phyloP scores from a whole-genome alignment of 2,888 invertebrate species.

The Drosophila mayaguana region DNA sequence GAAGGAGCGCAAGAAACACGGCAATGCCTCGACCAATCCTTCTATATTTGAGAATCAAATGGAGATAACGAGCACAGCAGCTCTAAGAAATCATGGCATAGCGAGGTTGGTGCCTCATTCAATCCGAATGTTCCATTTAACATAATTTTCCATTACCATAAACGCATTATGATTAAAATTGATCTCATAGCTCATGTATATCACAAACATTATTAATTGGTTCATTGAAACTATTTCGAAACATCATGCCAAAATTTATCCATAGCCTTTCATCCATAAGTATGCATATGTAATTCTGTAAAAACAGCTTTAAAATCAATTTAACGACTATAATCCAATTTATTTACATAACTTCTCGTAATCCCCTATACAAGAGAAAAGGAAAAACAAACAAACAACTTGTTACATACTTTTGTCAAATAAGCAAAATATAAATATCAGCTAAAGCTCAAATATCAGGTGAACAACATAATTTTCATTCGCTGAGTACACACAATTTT shows the following conservation, averaged over 20 bases:
- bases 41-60: conserved; percentile 83
- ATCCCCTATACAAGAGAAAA: background rate
- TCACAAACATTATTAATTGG: conserved; percentile 24
- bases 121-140: background rate
- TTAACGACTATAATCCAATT: background rate
- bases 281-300: background rate
- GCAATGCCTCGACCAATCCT: conserved; percentile 79
- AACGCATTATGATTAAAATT: conserved; percentile 7
- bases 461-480: conserved; percentile 4
- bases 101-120: conserved; percentile 85
- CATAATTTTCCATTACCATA: conserved; percentile 30
- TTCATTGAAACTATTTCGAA: conserved; percentile 12
- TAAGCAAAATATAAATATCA: background rate
- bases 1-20: conserved; percentile 84
- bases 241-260: background rate
- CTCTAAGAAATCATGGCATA: conserved; percentile 86
- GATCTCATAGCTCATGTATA: conserved; percentile 20
- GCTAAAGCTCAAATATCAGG: conserved; percentile 3
- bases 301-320: background rate
- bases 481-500: conserved; percentile 24
- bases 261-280: background rate
- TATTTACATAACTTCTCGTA: conserved; percentile 9
- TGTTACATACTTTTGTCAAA: background rate
- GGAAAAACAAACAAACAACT: background rate
- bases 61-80: conserved; percentile 85